phyloP scores from a whole-genome alignment of 2,888 invertebrate genomes.

The Rambutsinella grinnellia region DNA sequence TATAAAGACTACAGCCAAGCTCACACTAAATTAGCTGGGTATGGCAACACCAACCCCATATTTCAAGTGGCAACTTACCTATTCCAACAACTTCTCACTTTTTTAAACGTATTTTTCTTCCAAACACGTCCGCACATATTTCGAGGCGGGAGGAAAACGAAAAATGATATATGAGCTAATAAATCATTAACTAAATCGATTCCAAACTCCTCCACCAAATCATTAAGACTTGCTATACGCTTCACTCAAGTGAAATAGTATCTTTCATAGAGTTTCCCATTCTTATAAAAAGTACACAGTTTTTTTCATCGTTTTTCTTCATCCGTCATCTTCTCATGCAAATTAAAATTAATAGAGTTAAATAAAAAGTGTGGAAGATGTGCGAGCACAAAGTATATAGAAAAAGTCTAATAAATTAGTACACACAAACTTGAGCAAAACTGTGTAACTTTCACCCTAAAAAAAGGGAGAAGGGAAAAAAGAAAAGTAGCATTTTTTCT shows the following conservation, averaged over 20 bases:
- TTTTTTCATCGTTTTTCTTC: not conserved
- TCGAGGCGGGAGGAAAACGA: not conserved
- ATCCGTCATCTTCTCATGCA: not conserved
- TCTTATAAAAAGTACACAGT: not conserved
- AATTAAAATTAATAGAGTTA: not conserved
- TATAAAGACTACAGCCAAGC: too few relatives aligned
- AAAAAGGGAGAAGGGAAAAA: not conserved
- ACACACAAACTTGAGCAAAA: not conserved
- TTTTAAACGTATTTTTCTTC: not conserved
- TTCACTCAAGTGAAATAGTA: too few relatives aligned
- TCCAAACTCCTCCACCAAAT: not conserved
- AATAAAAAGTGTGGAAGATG: not conserved
- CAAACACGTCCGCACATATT: not conserved
- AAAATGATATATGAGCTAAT: constrained; percentile 47
- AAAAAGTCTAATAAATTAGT: not conserved
- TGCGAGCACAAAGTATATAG: not conserved
- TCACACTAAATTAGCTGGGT: too few relatives aligned
- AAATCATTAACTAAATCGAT: constrained; percentile 47
- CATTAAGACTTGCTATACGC: not conserved
- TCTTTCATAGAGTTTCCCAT: too few relatives aligned
- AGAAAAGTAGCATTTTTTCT: not conserved
- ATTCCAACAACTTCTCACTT: not conserved
- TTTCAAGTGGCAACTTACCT: not conserved
- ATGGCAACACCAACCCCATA: too few relatives aligned
- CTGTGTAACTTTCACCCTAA: not conserved